phyloP scores from a whole-genome alignment of 1,140 invertebrate genomes.

The Solen grandis region DNA sequence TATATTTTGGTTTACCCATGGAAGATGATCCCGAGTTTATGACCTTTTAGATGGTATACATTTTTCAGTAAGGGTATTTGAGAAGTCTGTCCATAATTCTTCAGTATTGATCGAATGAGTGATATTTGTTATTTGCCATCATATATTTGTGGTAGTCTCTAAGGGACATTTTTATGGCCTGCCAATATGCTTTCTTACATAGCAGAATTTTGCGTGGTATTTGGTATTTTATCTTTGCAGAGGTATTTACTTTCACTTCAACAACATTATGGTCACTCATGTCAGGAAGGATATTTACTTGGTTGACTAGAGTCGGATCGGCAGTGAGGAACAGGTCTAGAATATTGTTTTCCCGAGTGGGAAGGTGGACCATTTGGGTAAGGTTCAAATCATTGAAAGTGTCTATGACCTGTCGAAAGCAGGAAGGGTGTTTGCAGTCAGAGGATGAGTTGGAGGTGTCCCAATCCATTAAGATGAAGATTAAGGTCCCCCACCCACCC shows the following conservation, averaged over 20 bases:
- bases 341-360: constrained; percentile 10
- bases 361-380: constrained; percentile 17
- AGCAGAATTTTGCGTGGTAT: constrained; percentile 4
- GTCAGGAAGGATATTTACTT: constrained; percentile 11
- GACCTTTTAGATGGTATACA: constrained; percentile 1
- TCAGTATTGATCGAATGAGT: neutral
- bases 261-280: constrained; percentile 13
- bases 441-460: too few relatives aligned
- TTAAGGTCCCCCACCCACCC: constrained; percentile 19
- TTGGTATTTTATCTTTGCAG: constrained; percentile 13
- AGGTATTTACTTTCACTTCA: constrained; percentile 4
- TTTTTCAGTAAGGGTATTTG: neutral
- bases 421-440: constrained; percentile 20
- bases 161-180: neutral
- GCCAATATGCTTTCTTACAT: constrained; percentile 24
- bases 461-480: too few relatives aligned
- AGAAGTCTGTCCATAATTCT: too few relatives aligned
- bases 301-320: neutral
- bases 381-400: constrained; percentile 10
- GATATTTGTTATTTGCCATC: neutral
- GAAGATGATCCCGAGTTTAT: constrained; percentile 3
- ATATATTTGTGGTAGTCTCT: neutral
- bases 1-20: constrained; percentile 5
- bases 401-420: constrained; percentile 2
- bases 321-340: constrained; percentile 28